phyloP scores from a whole-genome alignment of 2,113 vertebrate genomes.

The Channa argus region DNA sequence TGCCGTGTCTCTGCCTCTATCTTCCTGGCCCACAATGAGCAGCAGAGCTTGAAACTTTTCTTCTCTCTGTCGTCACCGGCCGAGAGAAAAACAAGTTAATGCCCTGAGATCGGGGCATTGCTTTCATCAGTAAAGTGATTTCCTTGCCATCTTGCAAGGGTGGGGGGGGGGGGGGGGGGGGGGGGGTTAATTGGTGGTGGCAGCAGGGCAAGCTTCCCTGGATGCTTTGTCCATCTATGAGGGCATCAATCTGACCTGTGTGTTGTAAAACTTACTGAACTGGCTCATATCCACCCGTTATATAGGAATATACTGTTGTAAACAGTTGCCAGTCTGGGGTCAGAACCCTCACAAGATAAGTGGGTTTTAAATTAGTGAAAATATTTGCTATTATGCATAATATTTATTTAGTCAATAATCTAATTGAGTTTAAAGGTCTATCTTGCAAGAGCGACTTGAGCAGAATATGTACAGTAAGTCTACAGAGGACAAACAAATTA shows the following conservation, averaged over 20 bases:
- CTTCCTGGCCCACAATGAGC: slow-evolving; percentile 90
- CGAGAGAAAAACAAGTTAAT: slow-evolving; percentile 97
- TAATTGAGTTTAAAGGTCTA: no score
- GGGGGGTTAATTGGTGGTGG: neutral
- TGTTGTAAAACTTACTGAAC: no score
- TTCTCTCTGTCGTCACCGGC: slow-evolving; percentile 79
- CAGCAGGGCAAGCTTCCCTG: neutral
- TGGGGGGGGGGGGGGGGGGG: neutral
- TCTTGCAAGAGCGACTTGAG: no score
- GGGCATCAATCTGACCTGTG: slow-evolving; percentile 7
- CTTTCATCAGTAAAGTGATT: slow-evolving; percentile 80
- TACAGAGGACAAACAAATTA: no score
- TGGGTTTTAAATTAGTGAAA: no score
- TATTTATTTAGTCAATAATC: no score
- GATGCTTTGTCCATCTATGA: slow-evolving; percentile 7
- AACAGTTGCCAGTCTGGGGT: no score
- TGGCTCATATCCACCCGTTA: no score
- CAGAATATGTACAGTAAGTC: no score
- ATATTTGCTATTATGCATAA: no score
- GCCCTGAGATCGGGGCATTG: slow-evolving; percentile 88
- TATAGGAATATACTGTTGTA: no score
- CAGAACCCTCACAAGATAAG: no score
- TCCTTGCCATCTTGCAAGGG: slow-evolving; percentile 56
- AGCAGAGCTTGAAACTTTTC: slow-evolving; percentile 95
- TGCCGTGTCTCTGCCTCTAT: slow-evolving; percentile 80